These are phyloP conservation scores for Saccostrea echinata DNA, from an alignment of 1,140 invertebrate genomes.

Conservation along the genomic window DNA sequence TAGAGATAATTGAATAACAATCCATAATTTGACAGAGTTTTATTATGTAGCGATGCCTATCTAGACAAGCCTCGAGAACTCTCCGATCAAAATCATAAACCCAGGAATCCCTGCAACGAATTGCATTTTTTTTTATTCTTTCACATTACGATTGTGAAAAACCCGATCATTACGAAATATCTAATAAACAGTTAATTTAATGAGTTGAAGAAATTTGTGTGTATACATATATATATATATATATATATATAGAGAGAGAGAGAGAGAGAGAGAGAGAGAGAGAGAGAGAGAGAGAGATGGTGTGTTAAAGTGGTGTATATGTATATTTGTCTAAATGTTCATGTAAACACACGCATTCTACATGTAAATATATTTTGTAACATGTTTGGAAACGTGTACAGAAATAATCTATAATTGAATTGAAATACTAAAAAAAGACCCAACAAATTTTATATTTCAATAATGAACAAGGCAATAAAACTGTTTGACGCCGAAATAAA, in stretches of 20 bases:
- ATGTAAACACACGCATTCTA: too few species aligned
- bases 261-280: slow-evolving; percentile 35
- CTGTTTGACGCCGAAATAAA: not conserved
- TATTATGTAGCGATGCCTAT: not conserved
- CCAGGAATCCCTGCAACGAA: not conserved
- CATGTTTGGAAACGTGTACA: too few species aligned
- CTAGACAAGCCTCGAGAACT: not conserved
- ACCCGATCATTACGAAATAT: not conserved
- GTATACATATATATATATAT: too few species aligned
- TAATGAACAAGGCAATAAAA: not conserved
- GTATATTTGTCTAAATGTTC: too few species aligned
- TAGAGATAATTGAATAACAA: not conserved
- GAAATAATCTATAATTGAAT: not conserved
- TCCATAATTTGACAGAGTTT: not conserved
- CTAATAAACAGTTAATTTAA: not conserved
- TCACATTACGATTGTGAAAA: not conserved
- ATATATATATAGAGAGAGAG: slow-evolving; percentile 7
- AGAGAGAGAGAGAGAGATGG: slow-evolving; percentile 15
- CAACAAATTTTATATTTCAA: not conserved
- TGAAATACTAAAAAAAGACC: not conserved
- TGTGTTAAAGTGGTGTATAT: not conserved
- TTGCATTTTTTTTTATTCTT: not conserved
- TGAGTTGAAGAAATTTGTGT: too few species aligned
- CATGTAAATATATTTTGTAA: too few species aligned
- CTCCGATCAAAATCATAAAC: not conserved